These are phyloP conservation scores for Eupelmus urozonus DNA, from an alignment of 2,888 invertebrate genomes.

Conservation along the genomic window DNA sequence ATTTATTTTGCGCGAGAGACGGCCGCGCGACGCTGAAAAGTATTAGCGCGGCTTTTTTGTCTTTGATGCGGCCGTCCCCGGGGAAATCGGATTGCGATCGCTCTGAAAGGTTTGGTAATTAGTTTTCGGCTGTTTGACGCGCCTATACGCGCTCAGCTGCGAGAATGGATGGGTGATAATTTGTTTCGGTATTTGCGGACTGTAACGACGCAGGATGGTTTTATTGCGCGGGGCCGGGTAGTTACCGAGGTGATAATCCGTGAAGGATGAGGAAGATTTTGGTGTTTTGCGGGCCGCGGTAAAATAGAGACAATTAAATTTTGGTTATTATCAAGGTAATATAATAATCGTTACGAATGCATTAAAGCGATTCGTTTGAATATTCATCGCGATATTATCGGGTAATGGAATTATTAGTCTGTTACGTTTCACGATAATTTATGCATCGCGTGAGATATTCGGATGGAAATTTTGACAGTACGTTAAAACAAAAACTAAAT, in stretches of 20 bases:
- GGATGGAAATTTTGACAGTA: too few species aligned
- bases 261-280: too few species aligned
- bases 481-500: too few species aligned
- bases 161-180: not conserved
- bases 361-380: too few species aligned
- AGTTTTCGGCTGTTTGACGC: constrained; percentile 30
- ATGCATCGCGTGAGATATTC: too few species aligned
- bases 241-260: not conserved
- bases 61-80: constrained; percentile 38
- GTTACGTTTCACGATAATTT: too few species aligned
- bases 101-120: constrained; percentile 16
- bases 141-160: not conserved
- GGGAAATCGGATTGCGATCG: constrained; percentile 26
- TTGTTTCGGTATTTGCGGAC: not conserved
- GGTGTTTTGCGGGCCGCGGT: too few species aligned
- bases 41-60: constrained; percentile 42
- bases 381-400: too few species aligned
- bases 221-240: not conserved
- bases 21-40: constrained; percentile 41
- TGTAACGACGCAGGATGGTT: not conserved
- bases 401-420: too few species aligned
- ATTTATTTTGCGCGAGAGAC: constrained; percentile 50
- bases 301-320: too few species aligned
- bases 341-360: too few species aligned
- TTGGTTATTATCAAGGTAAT: too few species aligned